These are phyloP conservation scores for Pseudomugil tenellus DNA, from an alignment of 2,797 vertebrate genomes.

Conservation along the genomic window DNA sequence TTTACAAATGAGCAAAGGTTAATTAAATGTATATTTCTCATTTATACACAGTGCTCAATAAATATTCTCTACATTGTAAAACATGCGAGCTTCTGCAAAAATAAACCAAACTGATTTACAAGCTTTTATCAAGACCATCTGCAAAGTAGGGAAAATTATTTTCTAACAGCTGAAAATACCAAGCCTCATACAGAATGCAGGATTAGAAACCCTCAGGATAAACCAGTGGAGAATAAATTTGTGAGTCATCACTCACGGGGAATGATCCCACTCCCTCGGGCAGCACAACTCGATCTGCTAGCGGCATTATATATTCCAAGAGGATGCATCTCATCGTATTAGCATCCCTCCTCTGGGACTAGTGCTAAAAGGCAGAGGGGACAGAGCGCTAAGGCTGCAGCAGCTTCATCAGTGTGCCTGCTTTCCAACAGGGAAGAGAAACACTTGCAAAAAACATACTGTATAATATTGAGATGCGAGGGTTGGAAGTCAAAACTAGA, in stretches of 20 bases:
- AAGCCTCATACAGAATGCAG: constrained; percentile 17
- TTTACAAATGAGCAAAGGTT: constrained; percentile 6
- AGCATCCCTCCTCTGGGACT: constrained; percentile 51
- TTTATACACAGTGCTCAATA: constrained; percentile 12
- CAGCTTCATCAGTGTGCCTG: constrained; percentile 55
- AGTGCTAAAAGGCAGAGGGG: constrained; percentile 51
- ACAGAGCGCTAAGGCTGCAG: constrained; percentile 41
- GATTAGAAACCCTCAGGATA: constrained; percentile 53
- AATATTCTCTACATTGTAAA: constrained; percentile 2
- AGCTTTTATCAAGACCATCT: constrained; percentile 1
- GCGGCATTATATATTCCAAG: constrained; percentile 65
- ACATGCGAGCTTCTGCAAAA: constrained; percentile 2
- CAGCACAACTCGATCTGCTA: constrained; percentile 42
- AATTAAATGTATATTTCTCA: constrained; percentile 12
- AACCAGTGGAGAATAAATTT: constrained; percentile 49
- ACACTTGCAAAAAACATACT: neutral
- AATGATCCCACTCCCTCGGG: constrained; percentile 62
- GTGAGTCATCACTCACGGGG: constrained; percentile 66
- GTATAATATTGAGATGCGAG: neutral
- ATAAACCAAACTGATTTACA: constrained; percentile 23
- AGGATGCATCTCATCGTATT: constrained; percentile 65
- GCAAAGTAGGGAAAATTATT: neutral
- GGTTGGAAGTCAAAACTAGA: neutral
- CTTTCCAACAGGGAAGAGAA: neutral
- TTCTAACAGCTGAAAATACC: constrained; percentile 26